phyloP scores from a whole-genome alignment of 2,113 vertebrate genomes.

The Pungitius pungitius region DNA sequence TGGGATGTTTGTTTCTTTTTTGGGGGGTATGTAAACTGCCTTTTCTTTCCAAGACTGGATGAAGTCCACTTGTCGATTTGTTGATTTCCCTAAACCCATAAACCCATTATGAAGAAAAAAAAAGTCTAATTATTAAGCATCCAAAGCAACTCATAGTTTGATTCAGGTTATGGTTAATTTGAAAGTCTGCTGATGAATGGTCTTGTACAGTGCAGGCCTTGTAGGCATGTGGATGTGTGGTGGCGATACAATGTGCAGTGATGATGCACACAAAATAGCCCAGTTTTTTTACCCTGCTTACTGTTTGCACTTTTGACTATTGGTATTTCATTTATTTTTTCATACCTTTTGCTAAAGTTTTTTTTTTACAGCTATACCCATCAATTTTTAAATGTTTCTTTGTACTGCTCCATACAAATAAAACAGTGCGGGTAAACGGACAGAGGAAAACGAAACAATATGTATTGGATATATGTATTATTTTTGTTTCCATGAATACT shows the following conservation, averaged over 20 bases:
- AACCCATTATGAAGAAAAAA: neutral
- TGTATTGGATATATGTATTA: no score
- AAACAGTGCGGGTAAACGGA: no score
- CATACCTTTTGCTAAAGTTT: neutral
- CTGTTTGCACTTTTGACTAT: neutral
- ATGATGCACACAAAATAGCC: neutral
- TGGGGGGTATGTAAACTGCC: neutral
- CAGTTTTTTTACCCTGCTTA: neutral
- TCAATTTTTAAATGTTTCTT: neutral
- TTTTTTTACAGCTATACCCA: neutral
- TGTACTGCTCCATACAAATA: neutral
- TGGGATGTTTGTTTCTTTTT: neutral
- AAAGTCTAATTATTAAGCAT: neutral
- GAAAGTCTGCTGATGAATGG: neutral
- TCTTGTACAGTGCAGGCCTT: neutral
- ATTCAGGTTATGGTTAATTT: neutral
- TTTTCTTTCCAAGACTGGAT: neutral
- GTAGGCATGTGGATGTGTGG: neutral
- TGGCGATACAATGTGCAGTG: neutral
- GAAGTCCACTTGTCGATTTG: no score
- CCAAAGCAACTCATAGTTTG: neutral
- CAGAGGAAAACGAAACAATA: neutral
- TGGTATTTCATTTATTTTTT: neutral
- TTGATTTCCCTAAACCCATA: neutral
- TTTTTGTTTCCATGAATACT: no score